Base-by-base conservation (phyloP, 2,113 vertebrate species). In the Odobenus rosmarus region DNA sequence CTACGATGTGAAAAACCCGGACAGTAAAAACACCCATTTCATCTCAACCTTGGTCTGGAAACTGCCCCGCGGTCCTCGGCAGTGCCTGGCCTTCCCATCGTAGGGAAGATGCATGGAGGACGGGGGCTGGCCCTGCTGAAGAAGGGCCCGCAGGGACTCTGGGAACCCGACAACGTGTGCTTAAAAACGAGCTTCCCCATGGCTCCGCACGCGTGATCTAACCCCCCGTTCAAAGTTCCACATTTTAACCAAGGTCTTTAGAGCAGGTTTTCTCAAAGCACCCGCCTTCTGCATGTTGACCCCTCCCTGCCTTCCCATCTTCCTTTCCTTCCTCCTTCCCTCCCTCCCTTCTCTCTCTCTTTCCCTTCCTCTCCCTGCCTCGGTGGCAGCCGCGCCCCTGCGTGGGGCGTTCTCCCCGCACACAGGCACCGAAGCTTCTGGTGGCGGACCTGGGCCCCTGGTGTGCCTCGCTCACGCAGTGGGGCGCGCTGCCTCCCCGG, bases 341-440 rank as follows among this genome's bases (percentile, higher is more conserved):
- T 64, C n/a, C 33, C 42, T 14, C 28, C 1, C 18, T 5, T 57
- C 1, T 2, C 5, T 11, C 36, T 8, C 33, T 1, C 4, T 15
- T 24, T 21, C 2, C 4, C 26, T 16, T 1, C 42, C 1, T 14
- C 24, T 28, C 14, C 74, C 4, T 3, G 39, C 21, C 39, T 26
- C 71, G 42, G 11, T 42, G 71, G 39, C 36, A 42, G 71, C 21
- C 2, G 3, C 12, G 15, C 6, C 55, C 36, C 1, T 3, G 51
- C 0, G 0, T 0, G 8, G 1, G 33, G 5, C 2, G 1, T 64
- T 7, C 6, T 0, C 42, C 5, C 69, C 1, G 12, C 23, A 49
- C 28, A 12, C 14, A 28, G 53, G 83, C 24, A 1, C 36, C 71
- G 5, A 13, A 2, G 4, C 21, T 23, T 31, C 42, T 36, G 6